Base-by-base conservation (phyloP, 2,113 vertebrate species). In the Murina feae region DNA sequence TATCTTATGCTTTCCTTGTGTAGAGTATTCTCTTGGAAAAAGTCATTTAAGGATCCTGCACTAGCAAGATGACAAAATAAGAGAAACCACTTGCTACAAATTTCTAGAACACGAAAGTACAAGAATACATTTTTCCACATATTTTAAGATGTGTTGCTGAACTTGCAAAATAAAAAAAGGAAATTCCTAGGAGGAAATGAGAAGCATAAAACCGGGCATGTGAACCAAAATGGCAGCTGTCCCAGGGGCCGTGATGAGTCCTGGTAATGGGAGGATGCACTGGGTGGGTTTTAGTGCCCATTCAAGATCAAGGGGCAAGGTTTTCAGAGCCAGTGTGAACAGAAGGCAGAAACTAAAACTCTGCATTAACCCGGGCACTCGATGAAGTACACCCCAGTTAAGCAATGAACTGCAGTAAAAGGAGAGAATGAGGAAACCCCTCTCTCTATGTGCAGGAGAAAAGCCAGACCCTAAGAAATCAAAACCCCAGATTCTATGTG, bases 21-120 rank as follows among this genome's bases (percentile, higher is more conserved):
- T 72, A 90, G 58, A 94, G 18, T 53, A 79, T 87, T 86, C 60
- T 78, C 47, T 92, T 37, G 72, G 25, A 42, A 88, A 96, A 78
- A 96, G 30, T 63, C 87, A 94, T 89, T 93, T 90, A 74, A 93
- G 42, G 69, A 94, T 42, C 63, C 63, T 79, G 32, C 35, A 82
- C 58, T 68, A 93, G 47, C 21, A 90, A 68, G n/a, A 37, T 32
- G 63, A 14, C 49, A 95, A 60, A 82, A 66, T 44, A 39, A 60
- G 18, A 78, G 76, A 90, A 89, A 37, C 3, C 25, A 83, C 76
- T 78, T 75, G 21, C 86, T 92, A 42, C 21, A 85, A 90, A 89
- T 60, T 53, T 86, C 68, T 72, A 86, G 83, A 89, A 92, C 91
- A 91, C 63, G 63, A 39, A 91, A 91, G 65, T 83, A 69, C 32